Conservation (phyloP, 2,113 vertebrate genomes). For the Hiodon alosoides region DNA sequence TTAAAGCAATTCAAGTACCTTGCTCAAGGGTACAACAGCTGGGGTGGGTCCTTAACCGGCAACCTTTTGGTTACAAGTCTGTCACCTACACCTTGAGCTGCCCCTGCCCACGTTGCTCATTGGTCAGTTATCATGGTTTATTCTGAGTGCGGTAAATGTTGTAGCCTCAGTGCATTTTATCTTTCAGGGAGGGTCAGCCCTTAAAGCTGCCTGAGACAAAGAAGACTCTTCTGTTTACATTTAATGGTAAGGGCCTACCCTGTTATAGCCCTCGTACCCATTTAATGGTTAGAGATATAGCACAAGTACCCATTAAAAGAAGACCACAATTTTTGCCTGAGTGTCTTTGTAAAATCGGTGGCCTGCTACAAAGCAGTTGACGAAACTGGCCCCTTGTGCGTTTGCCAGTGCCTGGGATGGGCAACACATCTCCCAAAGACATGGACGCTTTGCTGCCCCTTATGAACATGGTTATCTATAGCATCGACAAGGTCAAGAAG, state of each 20-base stretch:
- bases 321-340: too few relatives aligned
- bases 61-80: too few relatives aligned
- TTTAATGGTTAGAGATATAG: too few relatives aligned
- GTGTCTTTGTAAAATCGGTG: too few relatives aligned
- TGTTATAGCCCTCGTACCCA: too few relatives aligned
- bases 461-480: conserved; percentile 99
- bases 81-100: too few relatives aligned
- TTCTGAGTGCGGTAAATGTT: background rate
- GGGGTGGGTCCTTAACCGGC: too few relatives aligned
- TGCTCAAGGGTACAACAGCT: too few relatives aligned
- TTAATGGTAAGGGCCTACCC: conserved; percentile 76
- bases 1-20: too few relatives aligned
- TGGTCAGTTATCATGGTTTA: background rate
- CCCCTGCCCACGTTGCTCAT: too few relatives aligned
- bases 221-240: conserved; percentile 98
- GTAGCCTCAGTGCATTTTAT: background rate
- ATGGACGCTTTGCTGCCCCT: conserved; percentile 92
- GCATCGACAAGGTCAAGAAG: conserved; percentile 95
- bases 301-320: too few relatives aligned
- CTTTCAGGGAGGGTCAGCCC: conserved; percentile 90
- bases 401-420: conserved; percentile 87
- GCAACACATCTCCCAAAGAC: conserved; percentile 97
- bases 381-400: background rate
- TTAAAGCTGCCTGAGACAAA: conserved; percentile 98
- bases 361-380: too few relatives aligned